Evolutionary conservation across 2,888 invertebrate species (phyloP), one percentile per base, ranked within the genome.

Genomic region (Biston stratarius): DNA sequence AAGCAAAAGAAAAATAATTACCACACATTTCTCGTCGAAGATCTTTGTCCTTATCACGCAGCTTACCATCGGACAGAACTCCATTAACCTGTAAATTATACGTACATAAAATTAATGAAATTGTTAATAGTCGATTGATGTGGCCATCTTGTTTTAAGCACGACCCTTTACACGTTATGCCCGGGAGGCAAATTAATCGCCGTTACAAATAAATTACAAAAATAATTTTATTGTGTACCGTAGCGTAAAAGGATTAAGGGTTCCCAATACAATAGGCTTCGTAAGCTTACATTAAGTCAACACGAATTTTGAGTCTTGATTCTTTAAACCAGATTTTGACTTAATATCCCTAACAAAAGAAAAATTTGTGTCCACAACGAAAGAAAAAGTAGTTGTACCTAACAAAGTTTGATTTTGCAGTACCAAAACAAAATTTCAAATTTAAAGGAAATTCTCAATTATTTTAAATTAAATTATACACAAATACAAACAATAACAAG

Each of bases 11-110:
- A 11, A 45, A 8, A 45, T 24, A 24, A n/a, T 14, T 74, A 89
- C 89, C 89, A 62, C 88, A 86, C 66, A 77, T 83, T 73, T 91
- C 90, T 56, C 93, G 81, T 6, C 89, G 86, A 72, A 91, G 81
- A 67, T 90, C 89, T 77, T 81, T 87, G 70, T 90, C 89, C 76
- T 83, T 84, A 73, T 87, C 73, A 15, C 70, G 69, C 51, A 77
- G 70, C 74, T 86, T 88, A 77, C 74, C 86, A 77, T 79, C 84
- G 59, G 70, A 71, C 48, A 76, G 76, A 70, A 76, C 78, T 74
- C 83, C 85, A 78, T 83, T 86, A 75, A 24, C 75, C 92, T 92
- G 89, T 65, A 83, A 85, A 83, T 24, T 72, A 47, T 65, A 10
- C 12, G 44, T 40, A 58, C 71, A 62, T 48, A 33, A 34, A 57